These are phyloP conservation scores for Phalera bucephala DNA, from an alignment of 2,888 invertebrate genomes.

Conservation along the genomic window DNA sequence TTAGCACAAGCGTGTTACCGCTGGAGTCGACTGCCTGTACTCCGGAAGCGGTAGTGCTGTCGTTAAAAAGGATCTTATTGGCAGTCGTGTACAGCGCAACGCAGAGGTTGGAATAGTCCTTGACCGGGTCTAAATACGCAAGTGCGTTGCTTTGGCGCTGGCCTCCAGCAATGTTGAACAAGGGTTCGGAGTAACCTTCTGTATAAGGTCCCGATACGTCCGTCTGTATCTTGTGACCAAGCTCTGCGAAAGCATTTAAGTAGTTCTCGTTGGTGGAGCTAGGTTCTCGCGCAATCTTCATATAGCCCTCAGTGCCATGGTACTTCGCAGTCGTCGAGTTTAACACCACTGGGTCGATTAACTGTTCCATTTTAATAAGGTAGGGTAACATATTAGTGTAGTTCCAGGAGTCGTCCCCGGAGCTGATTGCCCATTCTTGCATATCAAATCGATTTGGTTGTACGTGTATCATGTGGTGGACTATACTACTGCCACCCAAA, in stretches of 20 bases:
- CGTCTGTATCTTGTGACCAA: conserved; percentile 8
- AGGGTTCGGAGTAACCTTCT: conserved; percentile 6
- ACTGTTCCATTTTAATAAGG: conserved; percentile 43
- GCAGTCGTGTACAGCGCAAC: conserved; percentile 11
- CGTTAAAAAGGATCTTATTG: conserved; percentile 16
- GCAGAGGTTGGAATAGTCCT: conserved; percentile 4
- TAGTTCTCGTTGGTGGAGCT: fast-evolving
- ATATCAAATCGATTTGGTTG: conserved; percentile 37
- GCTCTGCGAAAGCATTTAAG: conserved; percentile 4
- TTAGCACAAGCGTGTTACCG: not conserved
- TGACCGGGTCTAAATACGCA: conserved; percentile 9
- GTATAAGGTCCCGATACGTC: conserved; percentile 13
- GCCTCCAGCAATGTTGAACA: conserved; percentile 7
- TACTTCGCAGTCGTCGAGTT: not conserved
- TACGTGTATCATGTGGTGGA: conserved; percentile 36
- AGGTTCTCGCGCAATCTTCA: conserved; percentile 10
- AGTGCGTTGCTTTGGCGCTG: conserved; percentile 13
- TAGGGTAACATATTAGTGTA: conserved; percentile 33
- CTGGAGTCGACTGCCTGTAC: not conserved
- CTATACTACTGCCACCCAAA: conserved; percentile 47
- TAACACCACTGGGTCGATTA: conserved; percentile 28
- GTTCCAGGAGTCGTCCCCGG: conserved; percentile 35
- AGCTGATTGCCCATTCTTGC: conserved; percentile 33
- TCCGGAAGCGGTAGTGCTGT: conserved; percentile 1
- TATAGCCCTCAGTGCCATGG: conserved; percentile 17